Evolutionary conservation across 2,797 vertebrate genomes (phyloP).

Genomic region (Sebastes wilsoni): DNA sequence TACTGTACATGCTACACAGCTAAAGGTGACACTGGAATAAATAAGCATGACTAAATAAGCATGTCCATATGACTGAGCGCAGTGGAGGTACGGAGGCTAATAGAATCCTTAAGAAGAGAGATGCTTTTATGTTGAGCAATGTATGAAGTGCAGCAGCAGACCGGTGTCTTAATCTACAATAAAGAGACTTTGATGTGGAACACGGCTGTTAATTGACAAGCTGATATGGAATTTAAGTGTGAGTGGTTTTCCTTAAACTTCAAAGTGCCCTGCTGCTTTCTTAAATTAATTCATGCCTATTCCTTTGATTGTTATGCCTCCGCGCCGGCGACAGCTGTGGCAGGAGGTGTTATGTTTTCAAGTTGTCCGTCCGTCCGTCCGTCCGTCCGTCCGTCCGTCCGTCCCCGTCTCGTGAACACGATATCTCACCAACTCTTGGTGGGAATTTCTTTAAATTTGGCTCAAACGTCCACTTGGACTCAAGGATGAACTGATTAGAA

Average conservation of each 20-base stretch:
- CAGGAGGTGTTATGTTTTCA: background rate
- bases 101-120: background rate
- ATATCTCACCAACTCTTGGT: background rate
- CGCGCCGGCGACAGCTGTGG: background rate
- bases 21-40: too few species aligned
- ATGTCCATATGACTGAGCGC: background rate
- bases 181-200: constrained; percentile 14
- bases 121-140: background rate
- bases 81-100: background rate
- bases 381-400: background rate
- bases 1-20: too few species aligned
- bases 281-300: background rate
- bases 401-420: background rate
- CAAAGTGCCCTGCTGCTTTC: background rate
- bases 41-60: too few species aligned
- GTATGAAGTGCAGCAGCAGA: background rate
- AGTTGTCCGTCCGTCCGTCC: background rate
- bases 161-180: background rate
- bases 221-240: background rate
- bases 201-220: background rate
- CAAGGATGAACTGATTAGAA: background rate
- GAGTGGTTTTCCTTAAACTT: background rate
- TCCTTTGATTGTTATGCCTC: background rate
- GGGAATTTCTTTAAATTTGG: background rate
- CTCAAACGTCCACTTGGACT: background rate